Base-by-base conservation (phyloP, 2,888 invertebrate species). In the Melanophora roralis region DNA sequence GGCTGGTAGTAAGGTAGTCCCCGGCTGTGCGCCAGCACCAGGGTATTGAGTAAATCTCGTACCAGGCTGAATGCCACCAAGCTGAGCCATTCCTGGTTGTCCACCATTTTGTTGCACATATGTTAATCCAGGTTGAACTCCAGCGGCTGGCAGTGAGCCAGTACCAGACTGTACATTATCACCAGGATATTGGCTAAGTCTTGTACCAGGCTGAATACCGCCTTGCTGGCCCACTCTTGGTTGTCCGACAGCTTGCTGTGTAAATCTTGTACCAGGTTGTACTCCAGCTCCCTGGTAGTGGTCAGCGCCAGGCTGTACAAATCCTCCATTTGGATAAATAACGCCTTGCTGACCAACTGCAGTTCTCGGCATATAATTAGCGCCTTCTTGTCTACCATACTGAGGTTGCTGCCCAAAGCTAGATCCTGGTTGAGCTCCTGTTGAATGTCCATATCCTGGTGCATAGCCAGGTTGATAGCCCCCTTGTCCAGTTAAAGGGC, bases 61-160 rank as follows among this genome's bases (percentile, higher is more conserved):
- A 6, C 76, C 57, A 7, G 47, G 47, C 0, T 57, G 67, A 55
- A 8, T 8, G 14, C 21, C 73, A 19, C 45, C 32, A 49, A 57
- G 76, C 11, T 23, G 38, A 12, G 73, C 71, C 12, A 43, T 23
- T 8, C 76, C 71, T 5, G 78, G 68, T 55, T 77, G 80, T 1
- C 45, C 14, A 2, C 59, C 68, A 23, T 21, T 72, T 51, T 49
- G 76, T 53, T 51, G 78, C 8, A 36, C 57, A 3, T 60, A 40
- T 7, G 64, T 51, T 12, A 16, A 8, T 40, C 47, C 69, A n/a
- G 67, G 71, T 69, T 71, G 74, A 9, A 11, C n/a, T 19, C 51
- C 78, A 7, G 62, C 16, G 0, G 32, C 53, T 19, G 43, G 11
- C 36, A 34, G 68, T 8, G 11, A 12, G 14, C 45, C 36, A 47